These are phyloP conservation scores for Heterodera filipjevi DNA, from an alignment of 2,888 invertebrate species.

Conservation along the genomic window DNA sequence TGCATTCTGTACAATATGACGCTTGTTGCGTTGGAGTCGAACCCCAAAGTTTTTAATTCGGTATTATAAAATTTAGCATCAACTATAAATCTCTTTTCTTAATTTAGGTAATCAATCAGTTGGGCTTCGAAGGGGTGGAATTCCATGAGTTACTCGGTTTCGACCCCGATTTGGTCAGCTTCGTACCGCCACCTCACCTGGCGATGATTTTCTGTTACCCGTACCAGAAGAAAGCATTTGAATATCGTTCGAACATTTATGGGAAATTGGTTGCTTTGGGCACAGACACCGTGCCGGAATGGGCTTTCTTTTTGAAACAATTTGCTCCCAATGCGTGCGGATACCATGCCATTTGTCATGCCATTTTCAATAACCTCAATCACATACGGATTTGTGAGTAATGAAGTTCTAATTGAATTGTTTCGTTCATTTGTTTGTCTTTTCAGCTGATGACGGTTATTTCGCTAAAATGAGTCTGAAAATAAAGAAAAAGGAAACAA, in stretches of 20 bases:
- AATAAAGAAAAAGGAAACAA: conserved; percentile 26
- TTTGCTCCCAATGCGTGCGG: conserved; percentile 78
- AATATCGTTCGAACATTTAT: conserved; percentile 50
- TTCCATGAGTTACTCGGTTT: conserved; percentile 90
- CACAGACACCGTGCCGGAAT: conserved; percentile 41
- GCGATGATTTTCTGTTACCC: conserved; percentile 77
- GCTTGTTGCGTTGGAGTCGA: too few species aligned
- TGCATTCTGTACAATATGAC: too few species aligned
- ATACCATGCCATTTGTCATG: conserved; percentile 90
- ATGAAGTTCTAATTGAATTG: conserved; percentile 3
- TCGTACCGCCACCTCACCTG: conserved; percentile 83
- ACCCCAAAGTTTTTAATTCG: too few species aligned
- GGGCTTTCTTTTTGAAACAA: conserved; percentile 60
- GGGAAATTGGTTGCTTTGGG: conserved; percentile 42
- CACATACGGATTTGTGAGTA: conserved; percentile 45
- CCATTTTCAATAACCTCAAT: conserved; percentile 76
- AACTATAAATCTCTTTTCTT: too few species aligned
- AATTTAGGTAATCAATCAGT: conserved; percentile 52
- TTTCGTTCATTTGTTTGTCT: background rate
- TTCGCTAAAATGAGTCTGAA: background rate
- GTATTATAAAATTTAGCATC: too few species aligned
- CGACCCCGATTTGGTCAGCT: conserved; percentile 82
- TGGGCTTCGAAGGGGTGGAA: conserved; percentile 67
- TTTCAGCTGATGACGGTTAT: conserved; percentile 44
- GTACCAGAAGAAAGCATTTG: conserved; percentile 55